phyloP scores from a whole-genome alignment of 2,888 invertebrate genomes.

The Drosophila silvestris region DNA sequence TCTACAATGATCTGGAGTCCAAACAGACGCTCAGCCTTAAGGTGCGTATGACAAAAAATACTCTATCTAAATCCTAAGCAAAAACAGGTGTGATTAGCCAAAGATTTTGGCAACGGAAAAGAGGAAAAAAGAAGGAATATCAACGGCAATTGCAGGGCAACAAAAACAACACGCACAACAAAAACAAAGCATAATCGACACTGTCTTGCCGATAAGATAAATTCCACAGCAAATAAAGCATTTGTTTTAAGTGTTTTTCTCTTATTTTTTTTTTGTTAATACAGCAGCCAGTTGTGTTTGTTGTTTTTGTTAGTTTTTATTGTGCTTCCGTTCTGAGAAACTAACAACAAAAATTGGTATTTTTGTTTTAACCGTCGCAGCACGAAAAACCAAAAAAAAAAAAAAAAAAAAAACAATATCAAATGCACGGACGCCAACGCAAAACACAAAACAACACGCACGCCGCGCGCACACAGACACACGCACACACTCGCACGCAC shows the following conservation, averaged over 20 bases:
- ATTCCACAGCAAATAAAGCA: slow-evolving; percentile 38
- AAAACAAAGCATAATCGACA: slow-evolving; percentile 57
- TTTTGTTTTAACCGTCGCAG: slow-evolving; percentile 57
- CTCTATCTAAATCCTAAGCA: neutral
- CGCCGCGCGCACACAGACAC: slow-evolving; percentile 36
- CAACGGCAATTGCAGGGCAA: slow-evolving; percentile 28
- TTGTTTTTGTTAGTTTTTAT: slow-evolving; percentile 35
- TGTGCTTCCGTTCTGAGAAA: slow-evolving; percentile 57
- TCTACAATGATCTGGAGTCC: slow-evolving; percentile 95
- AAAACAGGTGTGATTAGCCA: slow-evolving; percentile 42
- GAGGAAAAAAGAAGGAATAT: neutral
- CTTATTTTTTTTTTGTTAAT: slow-evolving; percentile 17
- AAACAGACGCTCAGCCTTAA: slow-evolving; percentile 95
- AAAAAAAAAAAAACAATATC: slow-evolving; percentile 41
- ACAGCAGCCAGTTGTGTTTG: slow-evolving; percentile 46
- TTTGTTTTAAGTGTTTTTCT: slow-evolving; percentile 24
- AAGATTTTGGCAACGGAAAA: neutral
- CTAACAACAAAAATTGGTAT: slow-evolving; percentile 40
- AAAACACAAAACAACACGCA: slow-evolving; percentile 64
- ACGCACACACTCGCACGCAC: slow-evolving; percentile 20
- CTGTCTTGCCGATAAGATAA: slow-evolving; percentile 66
- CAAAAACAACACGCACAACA: slow-evolving; percentile 17
- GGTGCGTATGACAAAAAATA: slow-evolving; percentile 86
- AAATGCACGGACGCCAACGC: slow-evolving; percentile 68
- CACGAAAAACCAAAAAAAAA: slow-evolving; percentile 47